A percentile compares a stretch with the other conserved stretches of the same genome.
Evolutionary conservation across 2,888 invertebrate species (phyloP).

Genomic region (Nudaria mundana): DNA sequence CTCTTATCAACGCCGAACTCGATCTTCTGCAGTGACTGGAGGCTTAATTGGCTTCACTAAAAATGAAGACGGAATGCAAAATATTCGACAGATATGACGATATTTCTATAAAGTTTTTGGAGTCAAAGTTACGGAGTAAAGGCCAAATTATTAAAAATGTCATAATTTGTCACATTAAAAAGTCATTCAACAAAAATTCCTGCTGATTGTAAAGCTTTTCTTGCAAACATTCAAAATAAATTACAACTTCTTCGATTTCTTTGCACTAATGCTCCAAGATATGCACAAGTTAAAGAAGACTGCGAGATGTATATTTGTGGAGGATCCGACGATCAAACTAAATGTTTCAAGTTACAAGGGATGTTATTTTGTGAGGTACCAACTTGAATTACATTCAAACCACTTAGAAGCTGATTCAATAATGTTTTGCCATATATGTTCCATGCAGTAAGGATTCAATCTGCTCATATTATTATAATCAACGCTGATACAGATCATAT

Average conservation of each 20-base stretch:
- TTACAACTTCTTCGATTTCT: slow-evolving; percentile 2
- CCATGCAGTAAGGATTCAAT: too few relatives aligned
- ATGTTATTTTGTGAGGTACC: background rate
- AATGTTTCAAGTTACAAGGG: background rate
- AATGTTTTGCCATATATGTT: too few relatives aligned
- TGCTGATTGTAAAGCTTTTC: background rate
- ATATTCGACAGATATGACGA: background rate
- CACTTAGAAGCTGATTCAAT: too few relatives aligned
- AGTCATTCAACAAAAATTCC: background rate
- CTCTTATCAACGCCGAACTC: too few relatives aligned
- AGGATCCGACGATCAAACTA: background rate
- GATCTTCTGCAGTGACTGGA: too few relatives aligned
- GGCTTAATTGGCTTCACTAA: too few relatives aligned
- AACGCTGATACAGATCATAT: too few relatives aligned
- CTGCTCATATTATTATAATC: too few relatives aligned
- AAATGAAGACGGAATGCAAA: too few relatives aligned
- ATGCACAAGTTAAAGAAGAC: background rate
- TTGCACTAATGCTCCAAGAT: background rate
- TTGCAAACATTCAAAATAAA: background rate
- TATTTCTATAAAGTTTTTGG: background rate
- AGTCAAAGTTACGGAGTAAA: background rate
- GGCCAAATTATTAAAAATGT: background rate
- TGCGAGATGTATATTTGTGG: background rate
- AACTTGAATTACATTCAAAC: too few relatives aligned
- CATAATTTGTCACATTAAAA: background rate